A percentile compares a stretch with the other conserved stretches of the same genome.
phyloP scores from a whole-genome alignment of 2,797 vertebrate species.

The Salarias fasciatus region DNA sequence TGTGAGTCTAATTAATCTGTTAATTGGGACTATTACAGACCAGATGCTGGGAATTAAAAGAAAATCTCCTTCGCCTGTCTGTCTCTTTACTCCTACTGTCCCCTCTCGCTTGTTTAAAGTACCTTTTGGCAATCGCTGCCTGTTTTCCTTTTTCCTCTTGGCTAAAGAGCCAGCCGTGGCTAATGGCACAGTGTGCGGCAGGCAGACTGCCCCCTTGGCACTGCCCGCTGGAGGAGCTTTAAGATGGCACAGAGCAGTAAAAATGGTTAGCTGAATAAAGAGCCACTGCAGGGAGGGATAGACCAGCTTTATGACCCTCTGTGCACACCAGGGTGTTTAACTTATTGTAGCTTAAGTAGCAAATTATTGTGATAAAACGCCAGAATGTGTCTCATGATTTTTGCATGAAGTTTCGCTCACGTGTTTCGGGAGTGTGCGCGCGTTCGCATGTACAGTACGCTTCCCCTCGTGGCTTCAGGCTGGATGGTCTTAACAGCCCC shows the following conservation, averaged over 20 bases:
- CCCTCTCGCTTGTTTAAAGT: conserved; percentile 59
- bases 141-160: conserved; percentile 71
- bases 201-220: conserved; percentile 78
- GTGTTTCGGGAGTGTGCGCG: conserved; percentile 17
- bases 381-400: conserved; percentile 34
- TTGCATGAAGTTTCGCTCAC: conserved; percentile 1
- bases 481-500: conserved; percentile 66
- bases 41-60: conserved; percentile 70
- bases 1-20: conserved; percentile 72
- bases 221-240: conserved; percentile 69
- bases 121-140: conserved; percentile 65
- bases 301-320: conserved; percentile 63
- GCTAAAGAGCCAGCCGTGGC: conserved; percentile 75
- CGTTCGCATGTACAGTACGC: conserved; percentile 12
- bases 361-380: conserved; percentile 32
- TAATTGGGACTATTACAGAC: conserved; percentile 75
- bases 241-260: conserved; percentile 75
- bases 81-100: conserved; percentile 63
- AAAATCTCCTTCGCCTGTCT: conserved; percentile 60
- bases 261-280: conserved; percentile 74
- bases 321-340: conserved; percentile 53
- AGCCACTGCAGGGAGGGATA: conserved; percentile 70
- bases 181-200: conserved; percentile 72
- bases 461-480: conserved; percentile 54
- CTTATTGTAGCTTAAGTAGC: conserved; percentile 53